These are phyloP conservation scores for Tromatobia lineatoria DNA, from an alignment of 2,888 invertebrate genomes.

Conservation along the genomic window DNA sequence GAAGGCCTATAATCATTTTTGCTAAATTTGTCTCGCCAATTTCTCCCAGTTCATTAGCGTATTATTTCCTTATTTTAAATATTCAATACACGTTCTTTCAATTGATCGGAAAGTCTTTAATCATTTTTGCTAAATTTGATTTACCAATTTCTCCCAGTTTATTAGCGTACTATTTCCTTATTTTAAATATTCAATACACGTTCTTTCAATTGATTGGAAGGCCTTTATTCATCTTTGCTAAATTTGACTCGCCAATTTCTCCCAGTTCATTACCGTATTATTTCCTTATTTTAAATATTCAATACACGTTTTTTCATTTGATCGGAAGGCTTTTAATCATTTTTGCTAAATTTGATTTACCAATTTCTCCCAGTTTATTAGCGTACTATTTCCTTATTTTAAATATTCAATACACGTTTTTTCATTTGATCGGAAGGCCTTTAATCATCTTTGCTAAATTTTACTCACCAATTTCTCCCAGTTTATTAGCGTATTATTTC, in stretches of 20 bases:
- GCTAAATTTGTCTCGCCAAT: constrained; percentile 8
- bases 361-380: background rate
- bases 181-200: background rate
- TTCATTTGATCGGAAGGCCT: no score
- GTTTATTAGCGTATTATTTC: no score
- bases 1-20: background rate
- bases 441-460: background rate
- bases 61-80: background rate
- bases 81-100: no score
- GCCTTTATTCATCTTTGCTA: background rate
- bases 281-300: background rate
- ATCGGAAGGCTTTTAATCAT: background rate
- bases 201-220: no score
- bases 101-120: background rate
- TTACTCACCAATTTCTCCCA: constrained; percentile 2
- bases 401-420: background rate
- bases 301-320: no score
- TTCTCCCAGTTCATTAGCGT: background rate
- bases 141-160: background rate
- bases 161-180: background rate
- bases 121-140: background rate
- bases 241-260: constrained; percentile 7
- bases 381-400: background rate
- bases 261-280: no score
- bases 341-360: background rate